Evolutionary conservation across 2,888 invertebrate species (phyloP).

Genomic region (Clepsis dumicolana): DNA sequence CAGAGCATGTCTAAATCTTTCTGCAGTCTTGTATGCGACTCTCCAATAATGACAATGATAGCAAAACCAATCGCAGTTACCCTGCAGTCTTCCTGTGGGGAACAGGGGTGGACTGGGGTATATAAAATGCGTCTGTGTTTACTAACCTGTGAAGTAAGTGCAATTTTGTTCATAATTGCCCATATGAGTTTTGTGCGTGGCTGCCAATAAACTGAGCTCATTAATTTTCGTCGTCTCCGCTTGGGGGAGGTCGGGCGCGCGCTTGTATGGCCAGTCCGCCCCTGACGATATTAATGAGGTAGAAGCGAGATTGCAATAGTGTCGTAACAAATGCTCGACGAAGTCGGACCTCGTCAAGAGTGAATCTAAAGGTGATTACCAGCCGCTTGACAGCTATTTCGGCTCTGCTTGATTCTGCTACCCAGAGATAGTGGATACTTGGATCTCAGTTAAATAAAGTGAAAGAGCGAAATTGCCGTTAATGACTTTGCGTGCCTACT

Average conservation of each 20-base stretch:
- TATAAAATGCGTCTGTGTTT: conserved; percentile 82
- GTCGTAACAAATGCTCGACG: conserved; percentile 78
- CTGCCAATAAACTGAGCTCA: conserved; percentile 87
- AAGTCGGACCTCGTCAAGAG: conserved; percentile 74
- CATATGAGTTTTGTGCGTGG: conserved; percentile 87
- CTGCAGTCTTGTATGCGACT: conserved; percentile 73
- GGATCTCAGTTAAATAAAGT: not conserved
- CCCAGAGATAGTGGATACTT: not conserved
- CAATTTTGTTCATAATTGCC: conserved; percentile 86
- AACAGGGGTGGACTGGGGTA: conserved; percentile 85
- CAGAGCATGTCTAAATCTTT: conserved; percentile 29
- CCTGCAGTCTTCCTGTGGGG: conserved; percentile 85
- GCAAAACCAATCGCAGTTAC: conserved; percentile 77
- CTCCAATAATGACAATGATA: conserved; percentile 67
- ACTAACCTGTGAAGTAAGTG: conserved; percentile 87
- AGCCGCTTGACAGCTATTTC: conserved; percentile 61
- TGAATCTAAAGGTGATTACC: conserved; percentile 80
- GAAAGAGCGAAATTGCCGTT: conserved; percentile 40
- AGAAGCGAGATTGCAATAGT: conserved; percentile 85
- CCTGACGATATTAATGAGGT: conserved; percentile 87
- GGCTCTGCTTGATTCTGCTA: conserved; percentile 43
- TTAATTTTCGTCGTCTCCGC: conserved; percentile 86
- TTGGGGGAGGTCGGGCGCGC: conserved; percentile 84
- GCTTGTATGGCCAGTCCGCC: conserved; percentile 87
- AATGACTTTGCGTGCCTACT: conserved; percentile 41